Evolutionary conservation across 2,888 invertebrate species (phyloP).

Genomic region (Polylopha cassiicola): DNA sequence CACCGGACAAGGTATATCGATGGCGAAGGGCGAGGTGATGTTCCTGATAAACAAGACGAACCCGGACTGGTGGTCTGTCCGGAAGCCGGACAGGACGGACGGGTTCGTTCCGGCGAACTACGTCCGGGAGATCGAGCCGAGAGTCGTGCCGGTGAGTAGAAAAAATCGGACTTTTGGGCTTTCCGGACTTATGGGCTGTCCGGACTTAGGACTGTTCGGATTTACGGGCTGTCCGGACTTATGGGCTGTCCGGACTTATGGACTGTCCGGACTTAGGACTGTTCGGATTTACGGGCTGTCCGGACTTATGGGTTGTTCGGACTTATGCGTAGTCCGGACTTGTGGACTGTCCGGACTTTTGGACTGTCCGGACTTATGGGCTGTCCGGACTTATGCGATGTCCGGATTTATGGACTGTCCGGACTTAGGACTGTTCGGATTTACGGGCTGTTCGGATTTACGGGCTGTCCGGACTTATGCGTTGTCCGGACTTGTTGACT

Average conservation of each 20-base stretch:
- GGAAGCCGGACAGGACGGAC: constrained; percentile 92
- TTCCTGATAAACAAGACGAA: constrained; percentile 96
- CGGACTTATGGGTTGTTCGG: neutral
- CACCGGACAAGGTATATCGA: constrained; percentile 93
- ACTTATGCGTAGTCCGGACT: neutral
- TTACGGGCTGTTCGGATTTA: neutral
- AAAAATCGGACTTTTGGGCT: neutral
- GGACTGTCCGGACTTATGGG: neutral
- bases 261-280: neutral
- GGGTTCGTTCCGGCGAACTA: constrained; percentile 99
- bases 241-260: neutral
- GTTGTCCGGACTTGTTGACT: neutral
- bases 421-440: neutral
- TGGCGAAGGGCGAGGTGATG: constrained; percentile 95
- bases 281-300: neutral
- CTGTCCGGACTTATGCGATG: neutral
- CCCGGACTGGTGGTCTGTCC: constrained; percentile 99
- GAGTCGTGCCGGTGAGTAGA: constrained; percentile 80
- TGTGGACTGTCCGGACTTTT: neutral
- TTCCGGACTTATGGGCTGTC: neutral
- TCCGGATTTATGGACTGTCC: neutral
- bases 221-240: neutral
- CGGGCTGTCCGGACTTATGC: neutral
- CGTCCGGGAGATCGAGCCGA: constrained; percentile 93
- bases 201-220: neutral